A percentile compares a stretch with the other conserved stretches of the same genome.
phyloP scores from a whole-genome alignment of 1,140 invertebrate genomes.

The Pseudoatta argentina region DNA sequence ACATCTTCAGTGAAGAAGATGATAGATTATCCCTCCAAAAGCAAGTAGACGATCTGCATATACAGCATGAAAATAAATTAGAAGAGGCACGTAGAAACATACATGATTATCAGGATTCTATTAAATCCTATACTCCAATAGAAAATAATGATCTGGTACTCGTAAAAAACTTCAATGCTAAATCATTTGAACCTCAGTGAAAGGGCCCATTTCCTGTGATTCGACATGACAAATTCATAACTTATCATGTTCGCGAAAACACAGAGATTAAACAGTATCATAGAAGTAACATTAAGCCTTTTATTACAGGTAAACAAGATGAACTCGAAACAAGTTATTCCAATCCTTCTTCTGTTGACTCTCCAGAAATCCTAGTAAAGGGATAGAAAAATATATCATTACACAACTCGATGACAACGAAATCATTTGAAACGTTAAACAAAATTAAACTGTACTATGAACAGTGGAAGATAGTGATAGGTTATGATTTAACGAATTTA shows the following conservation, averaged over 20 bases:
- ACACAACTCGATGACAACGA: no score
- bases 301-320: not conserved
- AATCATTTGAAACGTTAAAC: no score
- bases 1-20: not conserved
- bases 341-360: not conserved
- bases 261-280: not conserved
- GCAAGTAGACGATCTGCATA: not conserved
- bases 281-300: not conserved
- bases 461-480: no score
- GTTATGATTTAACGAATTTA: no score
- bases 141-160: not conserved
- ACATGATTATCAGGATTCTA: not conserved
- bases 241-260: not conserved
- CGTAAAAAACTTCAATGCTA: not conserved
- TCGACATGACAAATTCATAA: not conserved
- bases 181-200: not conserved
- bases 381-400: not conserved
- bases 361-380: not conserved
- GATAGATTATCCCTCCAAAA: not conserved
- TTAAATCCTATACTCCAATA: not conserved
- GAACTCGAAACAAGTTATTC: not conserved
- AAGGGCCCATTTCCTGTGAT: not conserved
- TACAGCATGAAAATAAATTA: not conserved
- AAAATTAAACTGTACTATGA: no score
- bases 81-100: not conserved